Conservation (phyloP, 2,797 vertebrate species). For the Notamacropus eugenii region DNA sequence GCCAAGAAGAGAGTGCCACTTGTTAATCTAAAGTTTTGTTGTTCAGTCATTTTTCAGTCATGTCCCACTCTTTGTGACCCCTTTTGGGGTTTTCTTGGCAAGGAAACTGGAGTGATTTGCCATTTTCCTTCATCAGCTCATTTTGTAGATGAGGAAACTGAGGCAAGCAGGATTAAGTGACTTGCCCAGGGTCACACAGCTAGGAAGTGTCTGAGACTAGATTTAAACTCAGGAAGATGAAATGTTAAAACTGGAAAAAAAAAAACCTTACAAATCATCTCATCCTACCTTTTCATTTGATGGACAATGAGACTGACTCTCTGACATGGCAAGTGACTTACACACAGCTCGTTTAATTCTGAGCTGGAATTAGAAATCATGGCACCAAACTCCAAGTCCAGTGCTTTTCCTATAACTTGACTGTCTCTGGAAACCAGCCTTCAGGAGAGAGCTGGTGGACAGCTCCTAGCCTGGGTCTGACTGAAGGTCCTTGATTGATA, state of each 20-base stretch:
- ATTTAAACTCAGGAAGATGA: not conserved
- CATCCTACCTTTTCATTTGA: not conserved
- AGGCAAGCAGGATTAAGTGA: not conserved
- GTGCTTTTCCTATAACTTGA: not conserved
- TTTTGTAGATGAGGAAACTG: not conserved
- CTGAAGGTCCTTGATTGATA: not conserved
- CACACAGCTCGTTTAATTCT: not conserved
- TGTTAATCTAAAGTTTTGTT: not conserved
- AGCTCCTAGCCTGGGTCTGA: not conserved
- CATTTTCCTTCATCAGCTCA: not conserved
- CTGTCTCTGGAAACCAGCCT: not conserved
- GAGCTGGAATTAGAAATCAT: not conserved
- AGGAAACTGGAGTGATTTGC: not conserved
- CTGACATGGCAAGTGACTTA: not conserved
- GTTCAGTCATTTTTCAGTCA: not conserved
- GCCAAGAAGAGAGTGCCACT: not conserved
- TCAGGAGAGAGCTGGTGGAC: not conserved
- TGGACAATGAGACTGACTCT: not conserved
- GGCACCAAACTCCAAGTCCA: not conserved
- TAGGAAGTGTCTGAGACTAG: not conserved
- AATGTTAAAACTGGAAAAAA: not conserved
- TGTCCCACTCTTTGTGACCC: not conserved
- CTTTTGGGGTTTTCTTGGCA: not conserved
- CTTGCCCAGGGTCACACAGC: not conserved
- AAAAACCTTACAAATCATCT: not conserved